Evolutionary conservation across 2,113 vertebrate genomes (phyloP), one percentile per base, ranked within the genome.

Genomic region (Puntigrus tetrazona): DNA sequence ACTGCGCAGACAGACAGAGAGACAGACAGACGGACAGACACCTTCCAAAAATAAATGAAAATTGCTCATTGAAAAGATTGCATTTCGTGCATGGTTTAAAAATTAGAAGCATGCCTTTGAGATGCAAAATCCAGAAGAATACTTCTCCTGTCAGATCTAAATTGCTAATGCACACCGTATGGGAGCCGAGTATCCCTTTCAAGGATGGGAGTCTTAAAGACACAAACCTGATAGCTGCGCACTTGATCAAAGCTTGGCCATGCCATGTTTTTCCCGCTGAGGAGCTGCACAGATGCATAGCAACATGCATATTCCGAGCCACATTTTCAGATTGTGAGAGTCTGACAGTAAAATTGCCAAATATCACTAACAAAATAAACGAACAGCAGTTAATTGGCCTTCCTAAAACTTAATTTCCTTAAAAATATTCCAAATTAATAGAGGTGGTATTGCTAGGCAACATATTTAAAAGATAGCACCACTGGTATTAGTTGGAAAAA

Each of bases 141-240:
- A 90, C 90, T 92, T 88, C 89, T 88, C 87, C 86, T 86, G 90
- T 92, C 83, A 84, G 87, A 95, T 94, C 90, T 94, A 93, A 92
- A 94, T 95, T 94, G 92, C 92, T 93, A 94, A 94, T 94, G 88
- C 90, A 89, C 88, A 90, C 88, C 87, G 85, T 88, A 88, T 89
- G 90, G 88, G 86, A 88, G 90, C 87, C 41, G 81, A 88, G 86
- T 88, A 84, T 88, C 87, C 89, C 91, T 93, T 94, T 94, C 90
- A 93, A 91, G 88, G 82, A 81, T 72, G 82, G 82, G 87, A 91
- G 85, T 92, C 91, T 92, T 85, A 70, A 75, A 92, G 90, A 93
- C 91, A 92, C 87, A 88, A 88, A 92, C 88, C 91, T 93, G 91
- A 92, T 94, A 90, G 89, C 72, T 84, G 83, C 87, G 83, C 87